These are phyloP conservation scores for Discoglossus pictus DNA, from an alignment of 2,797 vertebrate species.

Conservation along the genomic window DNA sequence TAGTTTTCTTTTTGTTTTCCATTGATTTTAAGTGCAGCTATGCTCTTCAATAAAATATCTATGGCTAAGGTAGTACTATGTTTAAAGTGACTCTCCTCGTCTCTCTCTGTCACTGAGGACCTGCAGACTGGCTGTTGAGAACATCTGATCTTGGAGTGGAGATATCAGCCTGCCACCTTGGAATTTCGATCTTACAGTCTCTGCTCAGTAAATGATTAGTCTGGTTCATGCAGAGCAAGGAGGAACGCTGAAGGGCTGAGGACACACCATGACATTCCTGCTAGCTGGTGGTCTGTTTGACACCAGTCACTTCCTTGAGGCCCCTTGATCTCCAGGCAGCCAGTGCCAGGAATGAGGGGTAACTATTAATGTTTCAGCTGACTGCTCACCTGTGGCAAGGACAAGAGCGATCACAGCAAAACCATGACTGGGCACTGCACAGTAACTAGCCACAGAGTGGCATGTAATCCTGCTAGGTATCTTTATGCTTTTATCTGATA, in stretches of 20 bases:
- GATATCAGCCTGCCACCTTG: too few species aligned
- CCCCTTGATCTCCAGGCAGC: slow-evolving; percentile 29
- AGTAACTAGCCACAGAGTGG: background rate
- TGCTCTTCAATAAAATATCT: too few species aligned
- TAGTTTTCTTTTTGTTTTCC: too few species aligned
- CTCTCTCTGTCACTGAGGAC: too few species aligned
- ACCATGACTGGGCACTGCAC: background rate
- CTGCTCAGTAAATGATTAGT: slow-evolving; percentile 23
- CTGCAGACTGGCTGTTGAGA: too few species aligned
- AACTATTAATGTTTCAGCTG: slow-evolving; percentile 3
- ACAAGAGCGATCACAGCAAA: background rate
- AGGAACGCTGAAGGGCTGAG: background rate
- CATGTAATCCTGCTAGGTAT: too few species aligned
- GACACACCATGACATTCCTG: background rate
- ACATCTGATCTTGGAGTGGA: too few species aligned
- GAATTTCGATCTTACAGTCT: too few species aligned
- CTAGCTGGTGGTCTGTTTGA: background rate
- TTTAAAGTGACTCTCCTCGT: too few species aligned
- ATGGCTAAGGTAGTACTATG: too few species aligned
- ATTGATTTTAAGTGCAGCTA: too few species aligned
- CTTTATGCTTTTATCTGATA: too few species aligned
- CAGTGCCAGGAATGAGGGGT: background rate
- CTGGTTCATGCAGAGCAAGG: background rate
- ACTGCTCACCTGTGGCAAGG: background rate
- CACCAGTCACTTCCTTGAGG: background rate